Evolutionary conservation across 2,888 invertebrate species (phyloP), one percentile per base, ranked within the genome.

Genomic region (Drosophila pseudotalamancana): DNA sequence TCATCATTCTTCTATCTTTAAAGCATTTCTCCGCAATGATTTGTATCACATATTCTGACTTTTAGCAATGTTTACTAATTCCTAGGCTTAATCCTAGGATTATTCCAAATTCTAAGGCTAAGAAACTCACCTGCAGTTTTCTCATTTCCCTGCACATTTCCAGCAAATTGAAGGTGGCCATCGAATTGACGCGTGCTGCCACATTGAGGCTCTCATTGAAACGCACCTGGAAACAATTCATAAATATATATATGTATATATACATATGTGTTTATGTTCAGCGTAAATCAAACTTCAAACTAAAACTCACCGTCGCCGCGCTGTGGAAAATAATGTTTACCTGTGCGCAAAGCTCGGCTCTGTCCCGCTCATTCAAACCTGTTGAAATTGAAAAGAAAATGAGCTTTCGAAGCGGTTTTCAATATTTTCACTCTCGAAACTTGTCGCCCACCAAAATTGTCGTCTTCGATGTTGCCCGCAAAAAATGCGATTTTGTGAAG

Each of bases 291-390:
- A 25, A 11, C n/a, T 29, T 21, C 4, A 12, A 25, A 11, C n/a
- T 29, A 16, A 9, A 18, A 70, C 77, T 75, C 21, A 83, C 97
- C 0, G 99, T 99, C 0, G 99, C 99, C 0, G 99, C 99, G 18
- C 97, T 97, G 91, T 99, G 99, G 91, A 99, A 97, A 51, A 99
- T 96, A 11, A 97, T 93, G 31, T 97, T 94, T 11, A 98, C 96
- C 42, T 94, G 93, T 4, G 94, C 93, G 14, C 92, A 91, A 12
- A 97, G 90, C 65, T 93, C 91, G 35, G 92, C 91, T 50, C 94
- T 93, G 88, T 96, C 96, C 4, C 93, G 92, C 0, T 92, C 90
- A 59, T 93, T 94, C 45, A 97, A 93, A 8, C 97, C 90, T 90
- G 74, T 75, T 78, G 25, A 31, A 14, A 34, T 62, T 45, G 29